These are phyloP conservation scores for Steinernema hermaphroditum DNA, from an alignment of 2,888 invertebrate genomes.

Conservation along the genomic window DNA sequence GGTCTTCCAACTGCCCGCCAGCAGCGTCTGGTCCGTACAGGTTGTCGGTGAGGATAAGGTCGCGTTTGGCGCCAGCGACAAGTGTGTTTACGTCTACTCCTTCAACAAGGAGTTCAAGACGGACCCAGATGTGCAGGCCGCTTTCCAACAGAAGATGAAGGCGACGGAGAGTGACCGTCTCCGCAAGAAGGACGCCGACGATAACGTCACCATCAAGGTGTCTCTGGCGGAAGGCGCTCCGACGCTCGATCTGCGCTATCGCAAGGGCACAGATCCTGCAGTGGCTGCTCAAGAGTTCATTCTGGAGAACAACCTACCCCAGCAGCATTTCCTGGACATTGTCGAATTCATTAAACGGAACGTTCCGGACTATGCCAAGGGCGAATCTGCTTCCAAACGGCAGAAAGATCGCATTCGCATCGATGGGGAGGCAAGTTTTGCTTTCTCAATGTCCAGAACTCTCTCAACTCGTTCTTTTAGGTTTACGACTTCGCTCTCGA, in stretches of 20 bases:
- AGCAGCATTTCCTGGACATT: slow-evolving; percentile 52
- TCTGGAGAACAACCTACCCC: slow-evolving; percentile 32
- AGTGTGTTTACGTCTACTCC: slow-evolving; percentile 84
- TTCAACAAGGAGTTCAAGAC: slow-evolving; percentile 34
- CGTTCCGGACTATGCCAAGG: slow-evolving; percentile 50
- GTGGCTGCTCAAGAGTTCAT: slow-evolving; percentile 58
- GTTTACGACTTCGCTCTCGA: slow-evolving; percentile 93
- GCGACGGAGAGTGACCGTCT: slow-evolving; percentile 21
- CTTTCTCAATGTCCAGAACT: background rate
- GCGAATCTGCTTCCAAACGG: slow-evolving; percentile 34
- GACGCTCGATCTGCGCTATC: slow-evolving; percentile 53
- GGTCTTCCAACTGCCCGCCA: slow-evolving; percentile 77
- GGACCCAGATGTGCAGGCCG: background rate
- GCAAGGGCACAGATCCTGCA: slow-evolving; percentile 57
- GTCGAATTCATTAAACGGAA: slow-evolving; percentile 52
- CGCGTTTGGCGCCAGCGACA: slow-evolving; percentile 86
- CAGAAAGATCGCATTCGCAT: slow-evolving; percentile 19
- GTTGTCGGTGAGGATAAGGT: slow-evolving; percentile 84
- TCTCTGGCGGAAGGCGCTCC: slow-evolving; percentile 56
- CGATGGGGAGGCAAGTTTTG: background rate
- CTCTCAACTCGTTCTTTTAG: slow-evolving; percentile 65
- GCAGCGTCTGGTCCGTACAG: slow-evolving; percentile 85
- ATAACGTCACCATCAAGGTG: slow-evolving; percentile 57
- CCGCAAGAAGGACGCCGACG: background rate
- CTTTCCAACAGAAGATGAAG: background rate